Conservation (phyloP, 1,140 invertebrate genomes). For the Tribolium madens region DNA sequence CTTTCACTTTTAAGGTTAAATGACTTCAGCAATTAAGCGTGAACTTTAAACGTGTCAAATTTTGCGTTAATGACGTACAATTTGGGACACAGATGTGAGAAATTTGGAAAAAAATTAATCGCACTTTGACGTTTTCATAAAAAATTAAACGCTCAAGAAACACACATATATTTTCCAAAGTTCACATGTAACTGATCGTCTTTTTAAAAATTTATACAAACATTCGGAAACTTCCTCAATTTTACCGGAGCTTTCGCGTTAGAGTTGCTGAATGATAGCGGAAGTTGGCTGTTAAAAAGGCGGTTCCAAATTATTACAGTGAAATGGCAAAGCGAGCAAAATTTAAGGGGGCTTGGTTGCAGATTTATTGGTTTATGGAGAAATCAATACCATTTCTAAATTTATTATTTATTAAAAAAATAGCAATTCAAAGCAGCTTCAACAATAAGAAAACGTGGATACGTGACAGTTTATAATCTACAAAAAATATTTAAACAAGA, state of each 20-base stretch:
- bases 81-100: too few relatives aligned
- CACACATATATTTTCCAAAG: not conserved
- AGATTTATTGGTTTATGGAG: not conserved
- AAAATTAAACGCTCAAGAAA: not conserved
- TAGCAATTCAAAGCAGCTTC: too few relatives aligned
- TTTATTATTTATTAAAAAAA: too few relatives aligned
- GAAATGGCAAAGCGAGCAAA: not conserved
- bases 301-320: not conserved
- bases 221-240: not conserved
- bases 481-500: too few relatives aligned
- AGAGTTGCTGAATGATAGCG: not conserved
- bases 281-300: not conserved
- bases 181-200: not conserved
- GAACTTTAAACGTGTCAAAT: not conserved
- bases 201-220: not conserved
- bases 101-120: too few relatives aligned
- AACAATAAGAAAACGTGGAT: too few relatives aligned
- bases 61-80: not conserved
- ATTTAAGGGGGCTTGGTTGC: not conserved
- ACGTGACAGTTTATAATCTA: too few relatives aligned
- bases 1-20: conserved; percentile 35
- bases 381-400: not conserved
- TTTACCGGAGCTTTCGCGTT: not conserved
- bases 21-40: not conserved
- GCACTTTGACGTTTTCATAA: too few relatives aligned